A percentile compares a stretch with the other conserved stretches of the same genome.
These are phyloP conservation scores for Eupithecia vulgata DNA, from an alignment of 2,888 invertebrate species.

Conservation along the genomic window DNA sequence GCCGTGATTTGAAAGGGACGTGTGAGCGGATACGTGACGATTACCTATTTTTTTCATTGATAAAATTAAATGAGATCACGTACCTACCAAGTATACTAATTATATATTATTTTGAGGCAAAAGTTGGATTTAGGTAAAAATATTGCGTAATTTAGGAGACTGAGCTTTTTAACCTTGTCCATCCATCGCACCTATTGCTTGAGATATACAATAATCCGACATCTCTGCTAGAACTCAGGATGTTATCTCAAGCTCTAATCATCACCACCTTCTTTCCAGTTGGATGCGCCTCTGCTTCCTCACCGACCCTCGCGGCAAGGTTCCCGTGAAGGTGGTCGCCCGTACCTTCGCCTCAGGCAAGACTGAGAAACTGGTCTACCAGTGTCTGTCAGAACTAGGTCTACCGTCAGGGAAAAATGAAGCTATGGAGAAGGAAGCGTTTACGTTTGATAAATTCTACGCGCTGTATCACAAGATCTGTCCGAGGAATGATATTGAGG, in stretches of 20 bases:
- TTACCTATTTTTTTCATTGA: background rate
- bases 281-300: conserved; percentile 99
- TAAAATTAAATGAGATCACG: background rate
- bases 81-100: too few species aligned
- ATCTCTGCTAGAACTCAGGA: background rate
- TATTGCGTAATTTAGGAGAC: background rate
- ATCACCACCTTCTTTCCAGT: conserved; percentile 84
- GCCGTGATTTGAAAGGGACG: too few species aligned
- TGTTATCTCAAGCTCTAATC: conserved; percentile 37
- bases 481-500: conserved; percentile 99
- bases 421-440: conserved; percentile 95
- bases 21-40: too few species aligned
- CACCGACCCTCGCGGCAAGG: conserved; percentile 96
- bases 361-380: conserved; percentile 98
- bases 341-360: conserved; percentile 99
- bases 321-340: conserved; percentile 98
- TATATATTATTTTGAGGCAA: too few species aligned
- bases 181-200: background rate
- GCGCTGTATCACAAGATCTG: conserved; percentile 99
- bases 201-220: background rate
- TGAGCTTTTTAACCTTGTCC: background rate
- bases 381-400: conserved; percentile 96
- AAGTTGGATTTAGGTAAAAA: background rate
- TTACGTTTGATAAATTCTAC: conserved; percentile 99
- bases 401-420: conserved; percentile 98